These are phyloP conservation scores for Ceramica pisi DNA, from an alignment of 2,888 invertebrate species.

Conservation along the genomic window DNA sequence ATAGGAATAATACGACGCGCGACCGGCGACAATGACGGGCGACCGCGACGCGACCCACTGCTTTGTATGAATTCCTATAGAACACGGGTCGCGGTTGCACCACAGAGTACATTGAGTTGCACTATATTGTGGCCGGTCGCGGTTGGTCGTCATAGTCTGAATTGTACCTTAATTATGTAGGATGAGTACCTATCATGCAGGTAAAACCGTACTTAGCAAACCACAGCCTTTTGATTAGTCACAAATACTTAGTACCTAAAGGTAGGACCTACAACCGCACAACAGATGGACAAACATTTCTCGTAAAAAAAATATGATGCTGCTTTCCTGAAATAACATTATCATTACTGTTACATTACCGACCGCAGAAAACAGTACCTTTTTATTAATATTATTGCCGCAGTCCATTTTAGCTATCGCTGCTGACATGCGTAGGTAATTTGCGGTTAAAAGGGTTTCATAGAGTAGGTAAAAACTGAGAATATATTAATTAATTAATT, in stretches of 20 bases:
- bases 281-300: slow-evolving; percentile 21
- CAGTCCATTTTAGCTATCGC: background rate
- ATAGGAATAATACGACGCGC: no score
- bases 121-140: no score
- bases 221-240: background rate
- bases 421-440: slow-evolving; percentile 3
- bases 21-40: no score
- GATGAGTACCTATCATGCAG: background rate
- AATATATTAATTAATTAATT: no score
- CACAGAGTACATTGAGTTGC: no score
- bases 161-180: no score
- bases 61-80: no score
- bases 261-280: background rate
- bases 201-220: background rate
- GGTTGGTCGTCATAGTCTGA: no score
- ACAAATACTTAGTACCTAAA: background rate
- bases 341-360: slow-evolving; percentile 12
- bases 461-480: slow-evolving; percentile 24
- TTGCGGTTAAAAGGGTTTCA: slow-evolving; percentile 34
- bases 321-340: slow-evolving; percentile 44
- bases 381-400: slow-evolving; percentile 14
- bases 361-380: slow-evolving; percentile 37
- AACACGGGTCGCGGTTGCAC: no score
- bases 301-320: slow-evolving; percentile 25
- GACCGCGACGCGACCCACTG: no score